Conservation (phyloP, 2,888 invertebrate species). For the Pandemis cinnamomeana region DNA sequence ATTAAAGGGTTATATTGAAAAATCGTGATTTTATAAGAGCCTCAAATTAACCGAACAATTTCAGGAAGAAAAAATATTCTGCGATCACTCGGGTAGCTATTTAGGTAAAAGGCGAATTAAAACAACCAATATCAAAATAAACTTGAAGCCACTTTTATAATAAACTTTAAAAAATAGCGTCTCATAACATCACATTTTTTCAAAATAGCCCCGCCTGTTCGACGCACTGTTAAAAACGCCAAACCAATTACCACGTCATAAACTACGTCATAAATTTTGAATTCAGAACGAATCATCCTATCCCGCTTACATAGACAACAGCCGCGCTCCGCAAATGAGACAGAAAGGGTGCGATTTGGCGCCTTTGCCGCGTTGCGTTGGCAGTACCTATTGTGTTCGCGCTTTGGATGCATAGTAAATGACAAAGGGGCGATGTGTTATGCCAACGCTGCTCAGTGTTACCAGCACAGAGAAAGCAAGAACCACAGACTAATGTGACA, state of each 20-base stretch:
- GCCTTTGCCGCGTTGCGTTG: conserved; percentile 23
- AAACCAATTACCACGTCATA: conserved; percentile 20
- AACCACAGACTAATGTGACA: conserved; percentile 38
- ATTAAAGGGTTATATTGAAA: conserved; percentile 8
- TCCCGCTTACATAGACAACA: conserved; percentile 1
- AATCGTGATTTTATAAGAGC: not conserved
- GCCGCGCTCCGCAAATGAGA: conserved; percentile 28
- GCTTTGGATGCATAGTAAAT: conserved; percentile 30
- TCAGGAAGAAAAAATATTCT: not conserved
- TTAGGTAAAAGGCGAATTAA: not conserved
- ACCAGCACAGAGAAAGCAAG: conserved; percentile 27
- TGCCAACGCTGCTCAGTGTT: conserved; percentile 24
- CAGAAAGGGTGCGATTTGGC: conserved; percentile 30
- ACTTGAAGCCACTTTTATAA: not conserved
- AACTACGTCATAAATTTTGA: conserved; percentile 7
- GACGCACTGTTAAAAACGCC: conserved; percentile 23
- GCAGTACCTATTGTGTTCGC: conserved; percentile 19
- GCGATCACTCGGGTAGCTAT: too few species aligned
- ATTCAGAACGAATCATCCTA: not conserved
- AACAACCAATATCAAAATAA: not conserved
- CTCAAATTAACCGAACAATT: not conserved
- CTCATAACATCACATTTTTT: conserved; percentile 16
- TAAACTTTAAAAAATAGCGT: not conserved
- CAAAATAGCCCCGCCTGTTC: conserved; percentile 9
- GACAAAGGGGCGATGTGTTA: conserved; percentile 37